Evolutionary conservation across 2,888 invertebrate genomes (phyloP).

Genomic region (Iphiclides podalirius): DNA sequence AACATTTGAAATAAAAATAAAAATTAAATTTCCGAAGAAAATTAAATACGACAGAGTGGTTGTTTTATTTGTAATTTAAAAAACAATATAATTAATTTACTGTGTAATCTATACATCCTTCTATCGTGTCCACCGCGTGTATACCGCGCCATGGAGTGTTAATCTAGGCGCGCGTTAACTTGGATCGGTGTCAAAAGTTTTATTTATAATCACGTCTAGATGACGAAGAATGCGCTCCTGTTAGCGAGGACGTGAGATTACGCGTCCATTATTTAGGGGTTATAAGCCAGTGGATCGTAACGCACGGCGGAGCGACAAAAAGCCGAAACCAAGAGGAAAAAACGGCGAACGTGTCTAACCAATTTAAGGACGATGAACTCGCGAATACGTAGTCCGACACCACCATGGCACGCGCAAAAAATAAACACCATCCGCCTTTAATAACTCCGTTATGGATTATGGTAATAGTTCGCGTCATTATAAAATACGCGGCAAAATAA

Average conservation of each 20-base stretch:
- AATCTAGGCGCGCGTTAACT: constrained; percentile 20
- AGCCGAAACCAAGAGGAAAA: constrained; percentile 46
- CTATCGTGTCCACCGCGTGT: too few relatives aligned
- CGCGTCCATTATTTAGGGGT: constrained; percentile 4
- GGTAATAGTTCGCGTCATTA: constrained; percentile 30
- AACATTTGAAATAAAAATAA: too few relatives aligned
- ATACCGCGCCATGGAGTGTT: background rate
- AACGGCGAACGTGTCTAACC: constrained; percentile 58
- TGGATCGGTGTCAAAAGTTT: constrained; percentile 31
- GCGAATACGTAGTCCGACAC: constrained; percentile 45
- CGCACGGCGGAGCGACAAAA: constrained; percentile 65
- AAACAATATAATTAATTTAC: too few relatives aligned
- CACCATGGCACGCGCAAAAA: constrained; percentile 46
- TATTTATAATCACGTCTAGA: constrained; percentile 26
- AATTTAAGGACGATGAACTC: constrained; percentile 66
- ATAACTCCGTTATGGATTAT: constrained; percentile 31
- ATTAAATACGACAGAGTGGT: too few relatives aligned
- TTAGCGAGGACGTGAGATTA: constrained; percentile 11
- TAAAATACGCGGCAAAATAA: constrained; percentile 9
- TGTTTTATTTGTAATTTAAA: too few relatives aligned
- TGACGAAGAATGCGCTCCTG: constrained; percentile 6
- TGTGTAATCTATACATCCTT: too few relatives aligned
- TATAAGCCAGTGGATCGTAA: too few relatives aligned
- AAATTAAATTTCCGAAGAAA: too few relatives aligned
- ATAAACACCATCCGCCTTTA: constrained; percentile 33